Evolutionary conservation across 1,140 invertebrate genomes (phyloP).

Genomic region (Manduca sexta): DNA sequence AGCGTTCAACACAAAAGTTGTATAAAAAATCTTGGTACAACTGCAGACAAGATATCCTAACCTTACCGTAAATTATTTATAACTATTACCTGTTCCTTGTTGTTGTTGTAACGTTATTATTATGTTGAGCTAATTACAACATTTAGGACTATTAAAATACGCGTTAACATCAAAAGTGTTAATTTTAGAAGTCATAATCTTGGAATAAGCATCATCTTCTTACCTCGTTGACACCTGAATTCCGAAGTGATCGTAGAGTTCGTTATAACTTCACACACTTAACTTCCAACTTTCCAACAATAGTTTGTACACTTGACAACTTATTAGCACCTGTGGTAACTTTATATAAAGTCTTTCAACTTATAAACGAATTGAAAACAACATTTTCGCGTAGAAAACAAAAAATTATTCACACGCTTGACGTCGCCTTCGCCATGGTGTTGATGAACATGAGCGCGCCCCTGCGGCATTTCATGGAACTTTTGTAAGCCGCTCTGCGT

Average conservation of each 20-base stretch:
- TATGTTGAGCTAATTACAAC: constrained; percentile 37
- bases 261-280: constrained; percentile 64
- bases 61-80: constrained; percentile 66
- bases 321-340: constrained; percentile 42
- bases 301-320: constrained; percentile 38
- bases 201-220: constrained; percentile 68
- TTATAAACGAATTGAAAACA: constrained; percentile 62
- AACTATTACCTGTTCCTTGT: constrained; percentile 41
- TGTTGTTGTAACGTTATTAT: constrained; percentile 18
- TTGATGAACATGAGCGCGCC: constrained; percentile 56
- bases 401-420: constrained; percentile 64
- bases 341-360: constrained; percentile 49
- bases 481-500: constrained; percentile 23
- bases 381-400: constrained; percentile 61
- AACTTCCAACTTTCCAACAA: constrained; percentile 55
- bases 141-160: constrained; percentile 25
- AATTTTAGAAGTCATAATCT: constrained; percentile 64
- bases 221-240: constrained; percentile 73
- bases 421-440: constrained; percentile 69
- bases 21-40: constrained; percentile 29
- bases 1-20: constrained; percentile 11
- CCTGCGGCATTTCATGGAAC: constrained; percentile 32
- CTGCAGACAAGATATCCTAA: constrained; percentile 52
- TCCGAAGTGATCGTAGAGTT: constrained; percentile 67
- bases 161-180: constrained; percentile 40